Percentiles rank a stretch among this genome's conserved stretches.
Evolutionary conservation across 2,797 vertebrate genomes (phyloP).

Genomic region (Gymnothorax javanicus): DNA sequence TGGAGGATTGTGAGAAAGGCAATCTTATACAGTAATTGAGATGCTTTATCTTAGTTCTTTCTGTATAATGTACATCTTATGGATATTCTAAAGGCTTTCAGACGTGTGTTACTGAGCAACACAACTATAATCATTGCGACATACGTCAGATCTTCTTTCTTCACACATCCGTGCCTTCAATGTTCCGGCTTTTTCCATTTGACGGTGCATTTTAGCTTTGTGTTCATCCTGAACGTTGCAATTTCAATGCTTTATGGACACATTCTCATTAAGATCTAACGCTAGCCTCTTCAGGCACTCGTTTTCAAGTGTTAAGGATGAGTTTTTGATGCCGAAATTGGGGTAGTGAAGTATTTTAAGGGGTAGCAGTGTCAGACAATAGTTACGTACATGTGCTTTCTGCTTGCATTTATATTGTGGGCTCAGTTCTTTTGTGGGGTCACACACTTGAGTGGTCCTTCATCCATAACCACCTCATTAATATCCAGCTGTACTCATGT

Average conservation of each 20-base stretch:
- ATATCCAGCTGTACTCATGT: not conserved
- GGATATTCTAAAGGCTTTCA: no score
- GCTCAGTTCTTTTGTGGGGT: not conserved
- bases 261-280: no score
- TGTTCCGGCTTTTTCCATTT: no score
- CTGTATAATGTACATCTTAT: no score
- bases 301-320: not conserved
- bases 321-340: not conserved
- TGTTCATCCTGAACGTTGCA: no score
- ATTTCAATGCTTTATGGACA: no score
- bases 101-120: no score
- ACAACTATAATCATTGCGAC: no score
- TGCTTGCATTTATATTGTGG: not conserved
- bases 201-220: no score
- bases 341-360: not conserved
- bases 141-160: no score
- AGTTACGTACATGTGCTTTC: not conserved
- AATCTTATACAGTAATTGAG: not conserved
- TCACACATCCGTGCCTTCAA: no score
- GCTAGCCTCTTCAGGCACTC: not conserved
- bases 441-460: not conserved
- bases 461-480: not conserved
- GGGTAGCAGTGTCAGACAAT: not conserved
- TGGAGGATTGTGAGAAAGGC: not conserved
- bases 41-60: no score